Percentiles rank a stretch among this genome's conserved stretches.
These are phyloP conservation scores for Nematolebias whitei DNA, from an alignment of 2,113 vertebrate genomes.

Conservation along the genomic window DNA sequence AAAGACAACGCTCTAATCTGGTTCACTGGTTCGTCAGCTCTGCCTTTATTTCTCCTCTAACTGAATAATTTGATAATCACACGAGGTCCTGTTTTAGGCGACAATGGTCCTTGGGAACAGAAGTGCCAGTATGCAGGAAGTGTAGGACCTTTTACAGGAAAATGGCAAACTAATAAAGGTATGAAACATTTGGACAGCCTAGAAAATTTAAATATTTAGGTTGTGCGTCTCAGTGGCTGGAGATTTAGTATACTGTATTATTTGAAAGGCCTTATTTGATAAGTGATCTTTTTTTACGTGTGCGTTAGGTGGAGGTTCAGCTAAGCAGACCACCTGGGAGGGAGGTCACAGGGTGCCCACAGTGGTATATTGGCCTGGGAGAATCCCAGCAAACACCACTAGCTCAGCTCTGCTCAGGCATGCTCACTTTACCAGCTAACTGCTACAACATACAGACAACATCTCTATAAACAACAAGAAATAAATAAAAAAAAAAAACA, in stretches of 20 bases:
- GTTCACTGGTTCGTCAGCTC: conserved; percentile 85
- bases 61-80: not conserved
- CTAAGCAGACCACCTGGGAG: conserved; percentile 96
- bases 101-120: conserved; percentile 96
- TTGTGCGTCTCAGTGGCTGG: not conserved
- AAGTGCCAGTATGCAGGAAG: conserved; percentile 93
- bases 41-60: not conserved
- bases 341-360: conserved; percentile 93
- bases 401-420: conserved; percentile 88
- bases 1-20: conserved; percentile 87
- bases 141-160: conserved; percentile 85
- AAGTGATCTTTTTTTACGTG: conserved; percentile 1
- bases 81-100: conserved; percentile 78
- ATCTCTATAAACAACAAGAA: too few species aligned
- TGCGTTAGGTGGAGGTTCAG: conserved; percentile 87
- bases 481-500: too few species aligned
- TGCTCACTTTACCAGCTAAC: not conserved
- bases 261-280: not conserved
- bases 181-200: conserved; percentile 7
- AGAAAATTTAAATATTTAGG: not conserved
- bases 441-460: not conserved
- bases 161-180: conserved; percentile 90
- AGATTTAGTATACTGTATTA: not conserved
- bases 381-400: conserved; percentile 80
- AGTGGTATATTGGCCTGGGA: conserved; percentile 88